phyloP scores from a whole-genome alignment of 2,797 vertebrate species.

The Ataeniobius toweri region DNA sequence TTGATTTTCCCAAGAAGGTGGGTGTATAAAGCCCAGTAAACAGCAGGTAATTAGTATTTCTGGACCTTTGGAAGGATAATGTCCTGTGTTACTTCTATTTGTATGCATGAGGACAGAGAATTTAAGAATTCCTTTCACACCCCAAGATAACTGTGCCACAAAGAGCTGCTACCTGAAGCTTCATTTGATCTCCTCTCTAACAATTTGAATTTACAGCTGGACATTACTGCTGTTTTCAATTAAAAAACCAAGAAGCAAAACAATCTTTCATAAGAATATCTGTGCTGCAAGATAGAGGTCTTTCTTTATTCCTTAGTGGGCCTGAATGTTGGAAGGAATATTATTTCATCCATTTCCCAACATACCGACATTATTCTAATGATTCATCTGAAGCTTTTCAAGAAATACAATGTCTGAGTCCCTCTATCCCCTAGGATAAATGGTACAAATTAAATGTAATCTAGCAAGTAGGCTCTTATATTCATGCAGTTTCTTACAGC shows the following conservation, averaged over 20 bases:
- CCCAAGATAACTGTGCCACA: conserved; percentile 47
- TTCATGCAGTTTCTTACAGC: conserved; percentile 33
- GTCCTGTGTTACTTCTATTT: conserved; percentile 75
- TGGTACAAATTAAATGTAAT: conserved; percentile 47
- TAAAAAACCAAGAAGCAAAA: conserved; percentile 38
- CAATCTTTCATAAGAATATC: conserved; percentile 31
- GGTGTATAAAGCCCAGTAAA: conserved; percentile 74
- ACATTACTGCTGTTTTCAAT: conserved; percentile 55
- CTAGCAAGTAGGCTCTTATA: conserved; percentile 34
- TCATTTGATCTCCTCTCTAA: conserved; percentile 48
- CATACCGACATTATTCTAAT: conserved; percentile 37
- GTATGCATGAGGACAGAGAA: conserved; percentile 63
- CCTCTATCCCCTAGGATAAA: conserved; percentile 45
- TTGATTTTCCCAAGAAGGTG: conserved; percentile 82
- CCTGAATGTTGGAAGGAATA: conserved; percentile 20
- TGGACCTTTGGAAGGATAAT: conserved; percentile 78
- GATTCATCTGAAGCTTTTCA: conserved; percentile 50
- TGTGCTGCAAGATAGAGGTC: neutral
- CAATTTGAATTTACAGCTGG: conserved; percentile 43
- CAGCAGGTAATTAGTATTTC: conserved; percentile 85
- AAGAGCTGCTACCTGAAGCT: conserved; percentile 39
- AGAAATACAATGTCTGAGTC: conserved; percentile 36
- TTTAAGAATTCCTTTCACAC: conserved; percentile 47
- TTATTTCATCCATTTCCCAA: conserved; percentile 31
- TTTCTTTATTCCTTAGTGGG: conserved; percentile 15